Conservation (phyloP, 2,113 vertebrate genomes). For the Leiothrix lutea region DNA sequence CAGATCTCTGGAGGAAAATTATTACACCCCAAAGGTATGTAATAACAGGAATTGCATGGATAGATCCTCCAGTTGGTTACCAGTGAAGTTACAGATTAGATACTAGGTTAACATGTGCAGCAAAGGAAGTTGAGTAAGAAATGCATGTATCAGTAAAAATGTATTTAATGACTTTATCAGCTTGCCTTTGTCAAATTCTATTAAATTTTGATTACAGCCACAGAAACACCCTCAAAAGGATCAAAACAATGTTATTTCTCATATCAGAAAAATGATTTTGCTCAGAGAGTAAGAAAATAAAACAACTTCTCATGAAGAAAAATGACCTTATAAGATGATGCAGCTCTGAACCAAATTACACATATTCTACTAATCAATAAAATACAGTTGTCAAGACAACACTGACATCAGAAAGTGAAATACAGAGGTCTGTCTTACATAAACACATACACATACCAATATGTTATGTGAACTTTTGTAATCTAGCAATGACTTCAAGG, state of each 20-base stretch:
- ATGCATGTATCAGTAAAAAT: neutral
- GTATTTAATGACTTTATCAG: neutral
- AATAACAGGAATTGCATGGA: neutral
- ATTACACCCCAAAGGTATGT: neutral
- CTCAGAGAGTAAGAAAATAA: conserved; percentile 3
- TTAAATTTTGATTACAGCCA: neutral
- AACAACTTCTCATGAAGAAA: neutral
- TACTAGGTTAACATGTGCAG: neutral
- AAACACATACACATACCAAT: conserved; percentile 69
- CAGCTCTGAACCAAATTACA: conserved; percentile 36
- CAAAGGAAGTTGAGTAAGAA: neutral
- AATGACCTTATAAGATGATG: conserved; percentile 8
- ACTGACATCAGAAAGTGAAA: conserved; percentile 62
- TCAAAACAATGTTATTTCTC: neutral
- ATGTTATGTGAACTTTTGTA: conserved; percentile 59
- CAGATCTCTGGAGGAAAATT: neutral
- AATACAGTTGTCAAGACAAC: conserved; percentile 38
- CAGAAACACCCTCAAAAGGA: neutral
- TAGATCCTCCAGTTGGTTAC: neutral
- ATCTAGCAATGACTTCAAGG: conserved; percentile 64
- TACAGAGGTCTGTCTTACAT: conserved; percentile 38
- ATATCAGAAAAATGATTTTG: neutral
- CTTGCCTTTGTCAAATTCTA: neutral
- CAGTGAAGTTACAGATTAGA: neutral
- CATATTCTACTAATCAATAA: conserved; percentile 61